These are phyloP conservation scores for Netelia fuscicornis DNA, from an alignment of 2,888 invertebrate species.

Conservation along the genomic window DNA sequence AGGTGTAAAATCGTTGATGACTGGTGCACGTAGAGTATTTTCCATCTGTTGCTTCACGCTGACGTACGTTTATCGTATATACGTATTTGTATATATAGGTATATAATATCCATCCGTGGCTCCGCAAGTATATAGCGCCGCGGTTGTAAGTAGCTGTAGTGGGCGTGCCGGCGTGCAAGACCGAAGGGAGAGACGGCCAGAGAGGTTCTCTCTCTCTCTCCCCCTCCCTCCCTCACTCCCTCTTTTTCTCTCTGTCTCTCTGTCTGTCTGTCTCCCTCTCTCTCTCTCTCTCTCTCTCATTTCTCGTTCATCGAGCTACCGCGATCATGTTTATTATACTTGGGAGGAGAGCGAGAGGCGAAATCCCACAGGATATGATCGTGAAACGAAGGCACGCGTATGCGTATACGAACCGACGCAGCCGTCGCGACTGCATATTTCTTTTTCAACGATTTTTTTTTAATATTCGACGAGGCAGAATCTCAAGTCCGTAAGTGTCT, in stretches of 20 bases:
- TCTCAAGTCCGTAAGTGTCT: slow-evolving; percentile 16
- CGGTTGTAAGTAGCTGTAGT: slow-evolving; percentile 81
- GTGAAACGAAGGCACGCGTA: slow-evolving; percentile 56
- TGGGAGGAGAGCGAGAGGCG: slow-evolving; percentile 31
- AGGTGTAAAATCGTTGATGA: slow-evolving; percentile 84
- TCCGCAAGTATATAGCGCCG: slow-evolving; percentile 65
- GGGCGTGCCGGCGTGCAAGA: slow-evolving; percentile 82
- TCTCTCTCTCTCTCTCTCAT: slow-evolving; percentile 71
- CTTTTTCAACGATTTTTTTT: slow-evolving; percentile 25
- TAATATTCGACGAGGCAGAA: slow-evolving; percentile 58
- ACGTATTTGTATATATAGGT: slow-evolving; percentile 41
- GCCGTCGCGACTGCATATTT: slow-evolving; percentile 57
- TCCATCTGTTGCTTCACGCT: slow-evolving; percentile 73
- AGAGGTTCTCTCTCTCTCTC: slow-evolving; percentile 73
- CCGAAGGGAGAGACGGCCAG: slow-evolving; percentile 83
- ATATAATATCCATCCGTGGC: slow-evolving; percentile 60
- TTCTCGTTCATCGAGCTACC: slow-evolving; percentile 79
- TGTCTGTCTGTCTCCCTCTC: not conserved
- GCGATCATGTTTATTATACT: slow-evolving; percentile 83
- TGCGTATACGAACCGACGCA: slow-evolving; percentile 60
- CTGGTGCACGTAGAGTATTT: slow-evolving; percentile 78
- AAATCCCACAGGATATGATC: slow-evolving; percentile 49
- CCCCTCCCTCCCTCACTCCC: slow-evolving; percentile 68
- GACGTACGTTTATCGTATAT: slow-evolving; percentile 67
- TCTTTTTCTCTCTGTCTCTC: slow-evolving; percentile 7